Percentiles rank a stretch among this genome's conserved stretches.
phyloP scores from a whole-genome alignment of 1,140 invertebrate genomes.

The Druon quercuslanigerum region DNA sequence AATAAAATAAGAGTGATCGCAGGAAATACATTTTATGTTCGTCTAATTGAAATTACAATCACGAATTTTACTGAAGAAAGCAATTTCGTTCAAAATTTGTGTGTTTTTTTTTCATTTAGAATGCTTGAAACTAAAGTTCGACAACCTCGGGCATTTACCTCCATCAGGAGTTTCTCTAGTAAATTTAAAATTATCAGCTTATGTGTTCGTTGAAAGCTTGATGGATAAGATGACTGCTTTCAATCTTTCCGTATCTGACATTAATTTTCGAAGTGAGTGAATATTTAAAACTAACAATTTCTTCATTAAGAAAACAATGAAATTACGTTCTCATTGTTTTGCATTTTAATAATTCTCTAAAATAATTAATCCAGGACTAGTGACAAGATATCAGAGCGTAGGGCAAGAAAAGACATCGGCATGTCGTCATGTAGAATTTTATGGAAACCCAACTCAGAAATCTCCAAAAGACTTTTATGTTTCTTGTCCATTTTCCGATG shows the following conservation, averaged over 20 bases:
- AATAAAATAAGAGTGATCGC: too few relatives aligned
- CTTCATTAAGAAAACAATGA: too few relatives aligned
- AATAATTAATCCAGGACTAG: slow-evolving; percentile 53
- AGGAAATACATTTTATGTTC: too few relatives aligned
- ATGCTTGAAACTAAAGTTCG: slow-evolving; percentile 60
- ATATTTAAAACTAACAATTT: neutral
- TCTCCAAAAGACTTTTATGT: slow-evolving; percentile 53
- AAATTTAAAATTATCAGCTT: slow-evolving; percentile 60
- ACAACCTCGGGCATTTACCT: slow-evolving; percentile 49
- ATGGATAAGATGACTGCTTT: slow-evolving; percentile 61
- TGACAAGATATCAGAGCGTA: slow-evolving; percentile 63
- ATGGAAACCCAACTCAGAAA: slow-evolving; percentile 42
- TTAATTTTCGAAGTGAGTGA: slow-evolving; percentile 62
- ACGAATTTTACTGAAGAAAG: too few relatives aligned
- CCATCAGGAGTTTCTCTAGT: slow-evolving; percentile 40
- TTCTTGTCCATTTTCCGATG: slow-evolving; percentile 63
- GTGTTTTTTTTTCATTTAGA: slow-evolving; percentile 48
- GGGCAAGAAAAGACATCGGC: slow-evolving; percentile 48
- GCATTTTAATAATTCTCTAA: neutral
- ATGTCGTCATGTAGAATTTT: slow-evolving; percentile 58
- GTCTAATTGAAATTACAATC: too few relatives aligned
- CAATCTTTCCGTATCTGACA: slow-evolving; percentile 63
- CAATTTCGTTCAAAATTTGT: slow-evolving; percentile 2
- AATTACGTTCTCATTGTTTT: too few relatives aligned
- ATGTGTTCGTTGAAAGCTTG: slow-evolving; percentile 46